Evolutionary conservation across 2,113 vertebrate genomes (phyloP).

Genomic region (Rhea americana): DNA sequence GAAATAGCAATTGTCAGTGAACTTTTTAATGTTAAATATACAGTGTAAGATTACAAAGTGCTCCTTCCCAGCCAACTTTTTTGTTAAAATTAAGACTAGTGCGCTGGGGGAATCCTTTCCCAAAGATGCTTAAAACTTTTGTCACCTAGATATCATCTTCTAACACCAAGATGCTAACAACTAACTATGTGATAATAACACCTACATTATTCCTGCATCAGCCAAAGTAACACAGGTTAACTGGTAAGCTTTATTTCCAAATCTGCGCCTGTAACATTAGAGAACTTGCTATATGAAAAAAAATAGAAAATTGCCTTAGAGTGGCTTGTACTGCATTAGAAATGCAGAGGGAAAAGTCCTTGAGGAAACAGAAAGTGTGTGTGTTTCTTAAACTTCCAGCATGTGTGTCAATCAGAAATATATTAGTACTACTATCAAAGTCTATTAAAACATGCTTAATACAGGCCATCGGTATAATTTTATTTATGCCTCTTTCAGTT

Average conservation of each 20-base stretch:
- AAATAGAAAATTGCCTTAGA: not conserved
- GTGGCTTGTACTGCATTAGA: not conserved
- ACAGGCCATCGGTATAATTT: not conserved
- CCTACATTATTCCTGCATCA: not conserved
- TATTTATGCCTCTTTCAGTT: not conserved
- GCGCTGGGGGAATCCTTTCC: not conserved
- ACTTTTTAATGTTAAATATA: not conserved
- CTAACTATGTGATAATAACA: not conserved
- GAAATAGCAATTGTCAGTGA: not conserved
- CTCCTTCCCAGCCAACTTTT: not conserved
- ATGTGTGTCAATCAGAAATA: not conserved
- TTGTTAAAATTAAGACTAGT: not conserved
- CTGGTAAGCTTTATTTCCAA: not conserved
- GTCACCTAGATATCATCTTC: not conserved
- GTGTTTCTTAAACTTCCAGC: not conserved
- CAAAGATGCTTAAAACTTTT: not conserved
- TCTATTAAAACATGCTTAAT: not conserved
- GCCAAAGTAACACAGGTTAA: not conserved
- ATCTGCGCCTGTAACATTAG: not conserved
- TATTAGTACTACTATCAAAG: not conserved
- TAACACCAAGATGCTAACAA: not conserved
- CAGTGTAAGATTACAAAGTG: not conserved
- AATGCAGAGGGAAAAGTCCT: not conserved
- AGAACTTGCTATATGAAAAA: not conserved
- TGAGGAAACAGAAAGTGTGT: not conserved